These are phyloP conservation scores for Petrolisthes manimaculis DNA, from an alignment of 2,888 invertebrate genomes.

Conservation along the genomic window DNA sequence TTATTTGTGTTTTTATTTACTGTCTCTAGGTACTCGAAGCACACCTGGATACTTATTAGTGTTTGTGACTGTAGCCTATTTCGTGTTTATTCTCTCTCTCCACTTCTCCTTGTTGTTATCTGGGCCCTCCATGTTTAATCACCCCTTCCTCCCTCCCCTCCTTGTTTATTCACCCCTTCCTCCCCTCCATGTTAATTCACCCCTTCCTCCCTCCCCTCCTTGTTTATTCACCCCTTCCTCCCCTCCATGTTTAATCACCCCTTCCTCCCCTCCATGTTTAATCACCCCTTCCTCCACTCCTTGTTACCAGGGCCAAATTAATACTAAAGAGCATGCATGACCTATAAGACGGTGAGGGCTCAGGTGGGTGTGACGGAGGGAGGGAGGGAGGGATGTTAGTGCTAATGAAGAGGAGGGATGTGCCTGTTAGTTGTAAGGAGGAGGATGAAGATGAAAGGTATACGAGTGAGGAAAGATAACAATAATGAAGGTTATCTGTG, in stretches of 20 bases:
- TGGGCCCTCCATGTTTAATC: not conserved
- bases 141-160: not conserved
- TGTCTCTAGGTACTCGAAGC: too few relatives aligned
- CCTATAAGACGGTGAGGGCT: not conserved
- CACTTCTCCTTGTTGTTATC: too few relatives aligned
- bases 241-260: not conserved
- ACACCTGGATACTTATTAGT: too few relatives aligned
- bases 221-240: not conserved
- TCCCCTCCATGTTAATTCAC: too few relatives aligned
- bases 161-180: not conserved
- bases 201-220: not conserved
- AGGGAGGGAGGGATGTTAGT: not conserved
- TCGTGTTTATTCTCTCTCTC: too few relatives aligned
- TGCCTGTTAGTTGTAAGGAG: not conserved
- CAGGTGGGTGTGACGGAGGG: not conserved
- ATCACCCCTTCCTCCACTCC: not conserved
- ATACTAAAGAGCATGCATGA: not conserved
- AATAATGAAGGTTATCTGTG: not conserved
- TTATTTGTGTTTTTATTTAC: too few relatives aligned
- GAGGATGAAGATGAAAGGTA: too few relatives aligned
- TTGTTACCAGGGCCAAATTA: constrained; percentile 1
- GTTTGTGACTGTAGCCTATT: too few relatives aligned
- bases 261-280: not conserved
- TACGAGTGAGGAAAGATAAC: not conserved
- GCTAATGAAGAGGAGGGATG: not conserved